Conservation (phyloP, 2,888 invertebrate genomes). For the Hermaeophaga mercurialis region DNA sequence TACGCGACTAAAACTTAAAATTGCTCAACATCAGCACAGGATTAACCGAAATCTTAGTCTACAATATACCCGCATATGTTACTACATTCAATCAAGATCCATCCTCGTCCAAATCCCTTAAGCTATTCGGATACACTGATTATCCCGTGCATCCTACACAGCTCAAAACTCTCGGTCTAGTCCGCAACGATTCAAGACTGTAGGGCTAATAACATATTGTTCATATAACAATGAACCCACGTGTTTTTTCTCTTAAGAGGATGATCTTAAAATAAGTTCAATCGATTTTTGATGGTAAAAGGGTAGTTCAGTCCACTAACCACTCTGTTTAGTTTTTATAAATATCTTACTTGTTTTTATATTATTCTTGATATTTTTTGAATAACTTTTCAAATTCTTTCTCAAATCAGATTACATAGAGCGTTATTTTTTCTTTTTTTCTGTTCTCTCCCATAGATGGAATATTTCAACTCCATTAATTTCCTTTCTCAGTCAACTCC, state of each 20-base stretch:
- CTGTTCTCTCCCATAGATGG: no score
- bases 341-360: no score
- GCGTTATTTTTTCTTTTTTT: no score
- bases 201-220: constrained; percentile 1
- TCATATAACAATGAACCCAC: constrained; percentile 13
- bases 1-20: not conserved
- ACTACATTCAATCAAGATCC: constrained; percentile 32
- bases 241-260: constrained; percentile 2
- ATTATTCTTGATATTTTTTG: no score
- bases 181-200: not conserved
- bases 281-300: no score
- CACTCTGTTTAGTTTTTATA: no score
- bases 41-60: constrained; percentile 12
- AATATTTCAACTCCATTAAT: no score
- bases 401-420: no score
- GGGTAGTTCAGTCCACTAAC: no score
- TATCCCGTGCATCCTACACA: constrained; percentile 32
- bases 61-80: constrained; percentile 38
- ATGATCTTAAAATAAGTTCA: no score
- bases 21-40: not conserved
- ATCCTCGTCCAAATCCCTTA: constrained; percentile 28
- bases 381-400: no score
- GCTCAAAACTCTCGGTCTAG: constrained; percentile 25
- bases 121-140: constrained; percentile 36
- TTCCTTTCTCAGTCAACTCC: no score